Evolutionary conservation across 2,888 invertebrate genomes (phyloP).

Genomic region (Muscina levida): DNA sequence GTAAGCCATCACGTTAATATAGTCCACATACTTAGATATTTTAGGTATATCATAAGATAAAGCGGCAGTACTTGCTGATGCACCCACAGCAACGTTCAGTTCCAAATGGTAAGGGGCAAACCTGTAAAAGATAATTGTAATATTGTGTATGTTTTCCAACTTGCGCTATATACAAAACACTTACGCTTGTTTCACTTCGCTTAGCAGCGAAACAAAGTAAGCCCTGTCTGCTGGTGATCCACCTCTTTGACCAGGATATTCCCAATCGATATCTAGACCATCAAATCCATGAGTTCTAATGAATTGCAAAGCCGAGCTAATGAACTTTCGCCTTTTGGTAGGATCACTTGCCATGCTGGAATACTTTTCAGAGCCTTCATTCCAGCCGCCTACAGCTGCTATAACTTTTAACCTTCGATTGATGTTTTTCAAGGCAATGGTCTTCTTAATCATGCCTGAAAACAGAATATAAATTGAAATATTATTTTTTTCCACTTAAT

Average conservation of each 20-base stretch:
- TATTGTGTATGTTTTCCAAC: background rate
- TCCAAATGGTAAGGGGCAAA: slow-evolving; percentile 22
- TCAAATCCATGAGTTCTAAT: slow-evolving; percentile 90
- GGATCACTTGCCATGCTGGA: slow-evolving; percentile 89
- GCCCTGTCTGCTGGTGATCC: slow-evolving; percentile 80
- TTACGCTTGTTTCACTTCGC: slow-evolving; percentile 70
- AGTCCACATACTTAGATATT: slow-evolving; percentile 70
- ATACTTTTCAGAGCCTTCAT: slow-evolving; percentile 94
- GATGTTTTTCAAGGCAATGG: slow-evolving; percentile 68
- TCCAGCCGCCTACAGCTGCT: slow-evolving; percentile 96
- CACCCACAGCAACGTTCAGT: slow-evolving; percentile 83
- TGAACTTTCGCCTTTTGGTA: slow-evolving; percentile 85
- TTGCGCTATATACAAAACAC: slow-evolving; percentile 42
- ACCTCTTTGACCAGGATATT: slow-evolving; percentile 86
- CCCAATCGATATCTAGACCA: slow-evolving; percentile 96
- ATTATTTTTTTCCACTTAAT: too few species aligned
- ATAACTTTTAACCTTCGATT: slow-evolving; percentile 83
- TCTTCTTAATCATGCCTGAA: slow-evolving; percentile 69
- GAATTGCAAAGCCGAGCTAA: slow-evolving; percentile 87
- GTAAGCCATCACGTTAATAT: slow-evolving; percentile 74
- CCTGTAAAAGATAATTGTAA: slow-evolving; percentile 7
- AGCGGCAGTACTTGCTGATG: slow-evolving; percentile 67
- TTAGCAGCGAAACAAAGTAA: slow-evolving; percentile 66
- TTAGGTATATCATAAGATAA: slow-evolving; percentile 72
- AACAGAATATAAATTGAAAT: too few species aligned